Evolutionary conservation across 1,140 invertebrate species (phyloP), one percentile per base, ranked within the genome.

Genomic region (Pseudoatta argentina): DNA sequence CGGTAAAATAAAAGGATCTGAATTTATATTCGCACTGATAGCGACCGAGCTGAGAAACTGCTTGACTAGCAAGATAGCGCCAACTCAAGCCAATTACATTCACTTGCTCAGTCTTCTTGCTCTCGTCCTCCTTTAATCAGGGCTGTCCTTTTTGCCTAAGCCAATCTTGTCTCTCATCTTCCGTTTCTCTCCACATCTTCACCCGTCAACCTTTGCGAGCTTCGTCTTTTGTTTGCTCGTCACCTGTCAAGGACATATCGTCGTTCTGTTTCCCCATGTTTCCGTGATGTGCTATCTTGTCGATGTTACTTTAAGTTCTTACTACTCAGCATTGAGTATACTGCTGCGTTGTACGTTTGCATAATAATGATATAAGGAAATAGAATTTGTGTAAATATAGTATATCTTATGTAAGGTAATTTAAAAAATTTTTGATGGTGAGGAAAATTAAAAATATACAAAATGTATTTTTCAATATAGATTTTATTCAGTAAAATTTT

Each of bases 11-110:
- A 92, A 92, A 89, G 82, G 81, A 90, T 78, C 27, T 67, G 88
- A 94, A 94, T 94, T 94, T 93, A 93, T 94, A 94, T 93, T 94
- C 93, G 89, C 85, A 92, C 92, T 93, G 93, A 94, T 94, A 94
- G 93, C 91, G 89, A 91, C 87, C 89, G 91, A 93, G 90, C 91
- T 91, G 91, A 93, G 93, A 93, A 94, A 94, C 90, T 94, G 93
- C 93, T 93, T 92, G 92, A 93, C 92, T 92, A 89, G 93, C 90
- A 92, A 93, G 93, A 94, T 93, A 93, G 92, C 90, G 88, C 88
- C 89, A 86, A 88, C 90, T 92, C 90, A 89, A 93, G 91, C 94
- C 93, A 94, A 94, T 94, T 94, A 94, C 92, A 94, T 94, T 94
- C 93, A 94, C 93, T 94, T 91, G 92, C 91, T 91, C 89, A 82